Conservation (phyloP, 2,797 vertebrate species). For the Cossypha dichroa region DNA sequence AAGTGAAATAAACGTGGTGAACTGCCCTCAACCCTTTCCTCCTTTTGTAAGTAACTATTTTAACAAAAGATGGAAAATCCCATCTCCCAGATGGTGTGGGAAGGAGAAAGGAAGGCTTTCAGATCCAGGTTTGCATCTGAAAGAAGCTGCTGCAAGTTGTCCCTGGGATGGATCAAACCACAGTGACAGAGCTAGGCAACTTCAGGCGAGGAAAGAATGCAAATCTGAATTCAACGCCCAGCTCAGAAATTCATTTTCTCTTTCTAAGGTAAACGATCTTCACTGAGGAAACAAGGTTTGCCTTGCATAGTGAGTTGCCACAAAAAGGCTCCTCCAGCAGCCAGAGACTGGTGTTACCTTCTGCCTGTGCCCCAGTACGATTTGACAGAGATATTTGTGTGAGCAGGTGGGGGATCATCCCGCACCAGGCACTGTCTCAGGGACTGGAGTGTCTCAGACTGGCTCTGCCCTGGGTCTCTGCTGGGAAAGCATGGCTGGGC, state of each 20-base stretch:
- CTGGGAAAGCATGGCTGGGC: background rate
- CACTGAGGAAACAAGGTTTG: background rate
- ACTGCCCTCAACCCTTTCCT: constrained; percentile 37
- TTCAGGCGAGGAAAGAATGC: background rate
- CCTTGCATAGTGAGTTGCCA: fast-evolving
- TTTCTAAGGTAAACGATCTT: background rate
- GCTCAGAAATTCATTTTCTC: background rate
- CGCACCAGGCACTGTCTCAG: background rate
- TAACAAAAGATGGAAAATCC: constrained; percentile 53
- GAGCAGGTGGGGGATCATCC: background rate
- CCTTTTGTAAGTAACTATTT: constrained; percentile 18
- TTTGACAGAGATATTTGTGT: background rate
- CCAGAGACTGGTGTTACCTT: background rate
- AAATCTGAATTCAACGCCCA: background rate
- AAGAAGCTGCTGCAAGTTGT: constrained; percentile 8
- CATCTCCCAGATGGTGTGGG: constrained; percentile 38
- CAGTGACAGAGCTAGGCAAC: constrained; percentile 26
- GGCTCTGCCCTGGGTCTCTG: background rate
- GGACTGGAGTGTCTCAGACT: background rate
- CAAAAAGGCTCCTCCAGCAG: background rate
- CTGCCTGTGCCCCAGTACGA: background rate
- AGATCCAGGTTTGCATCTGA: background rate
- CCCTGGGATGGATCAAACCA: constrained; percentile 23
- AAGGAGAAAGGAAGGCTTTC: constrained; percentile 15
- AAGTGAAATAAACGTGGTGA: constrained; percentile 42